Percentiles rank a stretch among this genome's conserved stretches.
Evolutionary conservation across 2,113 vertebrate species (phyloP).

Genomic region (Leucosticte australis): DNA sequence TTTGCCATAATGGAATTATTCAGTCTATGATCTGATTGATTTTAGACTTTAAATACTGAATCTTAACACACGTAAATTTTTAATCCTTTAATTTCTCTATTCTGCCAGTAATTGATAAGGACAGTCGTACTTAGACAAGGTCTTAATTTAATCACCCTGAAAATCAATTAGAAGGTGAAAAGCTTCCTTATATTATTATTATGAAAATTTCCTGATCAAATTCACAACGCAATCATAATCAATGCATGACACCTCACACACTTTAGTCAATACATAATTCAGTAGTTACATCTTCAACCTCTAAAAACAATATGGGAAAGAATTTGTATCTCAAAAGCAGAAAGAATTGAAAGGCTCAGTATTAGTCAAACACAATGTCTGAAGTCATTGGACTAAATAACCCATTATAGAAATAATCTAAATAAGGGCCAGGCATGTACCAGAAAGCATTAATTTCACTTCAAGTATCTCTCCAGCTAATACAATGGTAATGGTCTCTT

Average conservation of each 20-base stretch:
- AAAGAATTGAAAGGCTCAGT: neutral
- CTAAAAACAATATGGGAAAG: neutral
- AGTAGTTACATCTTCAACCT: neutral
- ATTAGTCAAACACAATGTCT: neutral
- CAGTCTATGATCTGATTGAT: constrained; percentile 67
- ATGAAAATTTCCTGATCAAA: constrained; percentile 63
- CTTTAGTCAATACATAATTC: constrained; percentile 50
- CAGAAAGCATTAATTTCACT: neutral
- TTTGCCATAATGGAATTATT: constrained; percentile 64
- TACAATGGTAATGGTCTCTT: neutral
- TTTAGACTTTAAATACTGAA: constrained; percentile 66
- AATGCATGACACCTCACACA: constrained; percentile 28
- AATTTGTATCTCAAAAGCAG: neutral
- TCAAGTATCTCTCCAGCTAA: neutral
- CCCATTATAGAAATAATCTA: neutral
- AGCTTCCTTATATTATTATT: constrained; percentile 59
- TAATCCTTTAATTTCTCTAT: constrained; percentile 67
- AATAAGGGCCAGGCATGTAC: neutral
- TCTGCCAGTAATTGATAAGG: constrained; percentile 66
- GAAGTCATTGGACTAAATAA: constrained; percentile 15
- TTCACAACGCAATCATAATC: constrained; percentile 62
- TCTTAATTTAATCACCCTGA: constrained; percentile 61
- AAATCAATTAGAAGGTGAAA: constrained; percentile 72
- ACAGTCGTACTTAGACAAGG: constrained; percentile 53
- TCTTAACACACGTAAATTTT: constrained; percentile 66